Percentiles rank a stretch among this genome's conserved stretches.
phyloP scores from a whole-genome alignment of 2,888 invertebrate species.

The Eupsilia transversa region DNA sequence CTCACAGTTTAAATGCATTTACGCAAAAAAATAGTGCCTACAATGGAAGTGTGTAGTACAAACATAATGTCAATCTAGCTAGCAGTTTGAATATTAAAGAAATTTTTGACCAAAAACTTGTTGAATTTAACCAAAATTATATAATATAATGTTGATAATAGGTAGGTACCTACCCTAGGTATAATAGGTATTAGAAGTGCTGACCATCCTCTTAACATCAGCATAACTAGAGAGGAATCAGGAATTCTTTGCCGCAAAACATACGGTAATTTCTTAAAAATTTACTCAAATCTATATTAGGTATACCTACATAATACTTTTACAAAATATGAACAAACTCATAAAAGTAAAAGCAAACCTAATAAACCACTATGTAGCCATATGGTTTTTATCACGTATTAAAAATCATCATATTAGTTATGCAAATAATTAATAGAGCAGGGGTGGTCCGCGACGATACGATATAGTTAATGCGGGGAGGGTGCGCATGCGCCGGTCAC shows the following conservation, averaged over 20 bases:
- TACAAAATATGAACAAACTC: not conserved
- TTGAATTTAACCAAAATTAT: constrained; percentile 12
- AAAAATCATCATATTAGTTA: constrained; percentile 88
- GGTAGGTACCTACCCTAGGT: no score
- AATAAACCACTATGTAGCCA: constrained; percentile 67
- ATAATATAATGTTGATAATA: not conserved
- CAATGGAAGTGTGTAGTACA: constrained; percentile 7
- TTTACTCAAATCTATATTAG: not conserved
- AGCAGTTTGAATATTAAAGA: not conserved
- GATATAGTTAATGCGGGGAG: constrained; percentile 67
- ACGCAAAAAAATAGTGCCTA: not conserved
- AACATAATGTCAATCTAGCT: not conserved
- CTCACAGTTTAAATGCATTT: not conserved
- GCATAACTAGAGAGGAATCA: not conserved
- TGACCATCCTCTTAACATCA: not conserved
- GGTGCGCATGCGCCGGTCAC: constrained; percentile 67
- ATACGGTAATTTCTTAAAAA: not conserved
- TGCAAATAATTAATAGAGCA: constrained; percentile 81
- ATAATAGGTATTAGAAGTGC: not conserved
- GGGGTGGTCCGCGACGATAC: constrained; percentile 71
- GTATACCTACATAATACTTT: not conserved
- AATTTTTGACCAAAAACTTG: not conserved
- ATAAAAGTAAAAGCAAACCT: constrained; percentile 14
- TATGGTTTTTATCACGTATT: constrained; percentile 78
- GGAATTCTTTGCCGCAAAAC: not conserved